Evolutionary conservation across 2,797 vertebrate species (phyloP).

Genomic region (Trichosurus vulpecula): DNA sequence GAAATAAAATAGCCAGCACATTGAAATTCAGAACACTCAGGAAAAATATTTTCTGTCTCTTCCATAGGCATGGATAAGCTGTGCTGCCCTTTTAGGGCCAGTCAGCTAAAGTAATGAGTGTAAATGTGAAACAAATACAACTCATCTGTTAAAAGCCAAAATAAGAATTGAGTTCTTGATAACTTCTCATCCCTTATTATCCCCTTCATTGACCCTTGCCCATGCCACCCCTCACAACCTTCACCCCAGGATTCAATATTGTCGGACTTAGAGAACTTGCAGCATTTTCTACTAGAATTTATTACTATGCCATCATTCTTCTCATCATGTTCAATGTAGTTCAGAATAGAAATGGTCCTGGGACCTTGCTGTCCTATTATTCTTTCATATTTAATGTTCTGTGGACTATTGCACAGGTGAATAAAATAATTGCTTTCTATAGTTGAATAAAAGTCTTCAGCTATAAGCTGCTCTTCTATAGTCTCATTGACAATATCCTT

Average conservation of each 20-base stretch:
- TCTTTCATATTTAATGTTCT: not conserved
- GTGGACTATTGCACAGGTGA: not conserved
- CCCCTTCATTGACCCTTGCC: not conserved
- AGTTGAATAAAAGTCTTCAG: not conserved
- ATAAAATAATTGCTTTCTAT: not conserved
- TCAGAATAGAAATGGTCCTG: not conserved
- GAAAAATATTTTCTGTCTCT: not conserved
- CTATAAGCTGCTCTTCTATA: not conserved
- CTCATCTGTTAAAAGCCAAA: fast-evolving
- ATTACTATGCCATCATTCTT: not conserved
- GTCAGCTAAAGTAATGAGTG: not conserved
- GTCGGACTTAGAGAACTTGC: not conserved
- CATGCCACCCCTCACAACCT: not conserved
- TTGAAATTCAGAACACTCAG: not conserved
- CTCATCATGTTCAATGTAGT: not conserved
- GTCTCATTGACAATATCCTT: not conserved
- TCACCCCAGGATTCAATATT: not conserved
- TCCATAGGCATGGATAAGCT: not conserved
- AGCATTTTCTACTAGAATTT: not conserved
- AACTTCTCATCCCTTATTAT: not conserved
- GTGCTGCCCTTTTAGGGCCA: no score
- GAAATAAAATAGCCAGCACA: not conserved
- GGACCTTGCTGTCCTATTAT: not conserved
- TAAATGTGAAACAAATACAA: not conserved
- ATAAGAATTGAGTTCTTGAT: not conserved